Evolutionary conservation across 2,888 invertebrate genomes (phyloP).

Genomic region (Drosophila lutescens): DNA sequence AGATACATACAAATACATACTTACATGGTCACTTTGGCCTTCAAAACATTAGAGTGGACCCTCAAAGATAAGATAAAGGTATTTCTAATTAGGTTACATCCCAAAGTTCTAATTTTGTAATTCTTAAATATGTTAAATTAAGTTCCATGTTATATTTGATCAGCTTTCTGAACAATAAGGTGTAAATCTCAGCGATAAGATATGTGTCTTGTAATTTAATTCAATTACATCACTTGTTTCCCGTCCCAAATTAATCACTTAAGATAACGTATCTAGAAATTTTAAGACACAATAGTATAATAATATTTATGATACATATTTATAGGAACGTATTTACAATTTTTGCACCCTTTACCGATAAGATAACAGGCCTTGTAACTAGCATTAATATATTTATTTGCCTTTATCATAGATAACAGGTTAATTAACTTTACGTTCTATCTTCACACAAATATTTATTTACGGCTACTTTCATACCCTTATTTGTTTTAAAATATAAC

Average conservation of each 20-base stretch:
- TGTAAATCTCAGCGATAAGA: background rate
- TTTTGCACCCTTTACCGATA: background rate
- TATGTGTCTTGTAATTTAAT: background rate
- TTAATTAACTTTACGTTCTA: too few species aligned
- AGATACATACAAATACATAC: conserved; percentile 4
- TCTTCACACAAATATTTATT: too few species aligned
- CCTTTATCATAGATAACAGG: too few species aligned
- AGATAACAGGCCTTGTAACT: background rate
- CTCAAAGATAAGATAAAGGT: background rate
- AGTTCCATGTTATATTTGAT: background rate
- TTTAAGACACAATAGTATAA: too few species aligned
- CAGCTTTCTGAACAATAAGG: background rate
- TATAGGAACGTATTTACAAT: background rate
- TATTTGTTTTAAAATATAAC: too few species aligned
- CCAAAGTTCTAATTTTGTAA: background rate
- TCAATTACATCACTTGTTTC: background rate
- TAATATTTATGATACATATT: too few species aligned
- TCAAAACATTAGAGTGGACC: conserved; percentile 13
- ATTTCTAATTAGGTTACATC: background rate
- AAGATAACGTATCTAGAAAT: background rate
- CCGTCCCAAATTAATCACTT: background rate
- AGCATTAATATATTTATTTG: too few species aligned
- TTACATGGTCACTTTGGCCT: conserved; percentile 7
- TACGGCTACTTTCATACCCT: too few species aligned
- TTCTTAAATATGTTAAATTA: too few species aligned